Percentiles rank a stretch among this genome's conserved stretches.
Evolutionary conservation across 1,140 invertebrate genomes (phyloP).

Genomic region (Zophobas morio): DNA sequence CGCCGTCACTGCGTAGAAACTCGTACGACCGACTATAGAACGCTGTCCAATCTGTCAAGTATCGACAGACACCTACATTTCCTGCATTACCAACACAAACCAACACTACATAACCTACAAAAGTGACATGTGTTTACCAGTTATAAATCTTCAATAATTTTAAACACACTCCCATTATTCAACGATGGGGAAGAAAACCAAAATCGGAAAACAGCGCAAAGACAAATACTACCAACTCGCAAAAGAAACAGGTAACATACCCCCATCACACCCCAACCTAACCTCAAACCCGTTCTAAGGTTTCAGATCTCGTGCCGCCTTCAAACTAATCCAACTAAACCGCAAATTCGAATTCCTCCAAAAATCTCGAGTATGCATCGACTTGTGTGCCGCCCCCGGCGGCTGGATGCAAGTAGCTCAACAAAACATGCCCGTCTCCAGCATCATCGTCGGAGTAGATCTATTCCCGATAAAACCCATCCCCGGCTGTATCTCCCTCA

Average conservation of each 20-base stretch:
- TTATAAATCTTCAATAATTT: too few species aligned
- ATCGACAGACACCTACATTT: too few species aligned
- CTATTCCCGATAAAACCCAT: conserved; percentile 96
- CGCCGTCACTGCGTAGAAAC: too few species aligned
- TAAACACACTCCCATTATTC: too few species aligned
- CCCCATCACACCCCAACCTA: neutral
- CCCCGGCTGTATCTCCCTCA: conserved; percentile 89
- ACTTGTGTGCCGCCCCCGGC: conserved; percentile 99
- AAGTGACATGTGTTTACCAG: too few species aligned
- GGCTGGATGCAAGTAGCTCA: conserved; percentile 99
- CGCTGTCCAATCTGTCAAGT: too few species aligned
- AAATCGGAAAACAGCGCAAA: conserved; percentile 97
- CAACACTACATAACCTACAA: too few species aligned
- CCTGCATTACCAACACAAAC: too few species aligned
- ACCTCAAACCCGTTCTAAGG: conserved; percentile 74
- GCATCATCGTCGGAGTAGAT: conserved; percentile 95
- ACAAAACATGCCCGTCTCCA: conserved; percentile 98
- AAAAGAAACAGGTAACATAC: conserved; percentile 94
- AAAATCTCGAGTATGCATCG: conserved; percentile 95
- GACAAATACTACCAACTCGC: conserved; percentile 99
- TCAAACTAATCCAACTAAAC: conserved; percentile 98
- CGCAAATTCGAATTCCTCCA: conserved; percentile 98
- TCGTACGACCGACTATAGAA: too few species aligned
- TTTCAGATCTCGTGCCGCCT: conserved; percentile 96
- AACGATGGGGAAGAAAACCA: conserved; percentile 95